Evolutionary conservation across 2,888 invertebrate species (phyloP).

Genomic region (Acleris emargana): DNA sequence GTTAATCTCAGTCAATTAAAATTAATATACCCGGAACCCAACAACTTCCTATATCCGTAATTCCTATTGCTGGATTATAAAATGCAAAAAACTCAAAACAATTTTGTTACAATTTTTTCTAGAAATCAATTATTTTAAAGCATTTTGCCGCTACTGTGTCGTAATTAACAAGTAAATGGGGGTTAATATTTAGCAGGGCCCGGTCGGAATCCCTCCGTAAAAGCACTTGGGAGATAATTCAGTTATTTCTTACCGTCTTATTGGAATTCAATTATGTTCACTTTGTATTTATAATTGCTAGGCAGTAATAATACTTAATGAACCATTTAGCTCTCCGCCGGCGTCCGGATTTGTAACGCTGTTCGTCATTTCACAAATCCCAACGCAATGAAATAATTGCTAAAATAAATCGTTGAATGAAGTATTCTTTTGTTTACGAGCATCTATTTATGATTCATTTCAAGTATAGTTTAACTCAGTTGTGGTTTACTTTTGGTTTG

Average conservation of each 20-base stretch:
- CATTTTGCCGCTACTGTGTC: conserved; percentile 6
- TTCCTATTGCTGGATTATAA: too few species aligned
- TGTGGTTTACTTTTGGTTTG: conserved; percentile 3
- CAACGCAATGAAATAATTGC: neutral
- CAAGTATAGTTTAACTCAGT: neutral
- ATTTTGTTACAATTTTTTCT: neutral
- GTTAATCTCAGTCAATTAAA: too few species aligned
- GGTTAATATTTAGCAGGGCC: conserved; percentile 29
- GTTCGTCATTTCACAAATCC: conserved; percentile 14
- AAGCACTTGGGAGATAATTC: conserved; percentile 36
- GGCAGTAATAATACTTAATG: conserved; percentile 32
- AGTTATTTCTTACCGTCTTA: conserved; percentile 38
- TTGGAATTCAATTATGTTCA: conserved; percentile 37
- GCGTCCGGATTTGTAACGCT: neutral
- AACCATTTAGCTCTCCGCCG: conserved; percentile 13
- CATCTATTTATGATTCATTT: neutral
- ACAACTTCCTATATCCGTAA: too few species aligned
- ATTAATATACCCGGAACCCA: too few species aligned
- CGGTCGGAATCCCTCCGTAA: conserved; percentile 31
- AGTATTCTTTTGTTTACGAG: too few species aligned
- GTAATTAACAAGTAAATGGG: conserved; percentile 34
- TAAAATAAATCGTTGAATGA: neutral
- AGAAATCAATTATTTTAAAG: conserved; percentile 1
- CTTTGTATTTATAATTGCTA: conserved; percentile 37
- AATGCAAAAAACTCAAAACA: too few species aligned